These are phyloP conservation scores for Caradrina clavipalpis DNA, from an alignment of 2,888 invertebrate genomes.

Conservation along the genomic window DNA sequence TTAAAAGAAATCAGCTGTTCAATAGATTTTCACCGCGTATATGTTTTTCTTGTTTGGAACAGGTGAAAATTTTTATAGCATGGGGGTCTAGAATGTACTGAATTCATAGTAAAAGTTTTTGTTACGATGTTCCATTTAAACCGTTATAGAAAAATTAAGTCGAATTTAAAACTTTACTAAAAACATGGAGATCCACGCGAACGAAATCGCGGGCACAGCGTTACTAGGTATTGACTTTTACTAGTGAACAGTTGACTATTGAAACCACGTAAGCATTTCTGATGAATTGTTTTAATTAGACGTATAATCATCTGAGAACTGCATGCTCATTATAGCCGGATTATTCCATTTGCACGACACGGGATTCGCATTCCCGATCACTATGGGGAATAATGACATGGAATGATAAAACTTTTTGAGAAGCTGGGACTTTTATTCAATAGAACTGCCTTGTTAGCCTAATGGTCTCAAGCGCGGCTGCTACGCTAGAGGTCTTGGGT, in stretches of 20 bases:
- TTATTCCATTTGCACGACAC: conserved; percentile 72
- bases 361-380: conserved; percentile 67
- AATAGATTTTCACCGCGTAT: no score
- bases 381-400: conserved; percentile 49
- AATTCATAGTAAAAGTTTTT: no score
- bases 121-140: no score
- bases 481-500: no score
- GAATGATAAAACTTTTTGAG: conserved; percentile 42
- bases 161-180: no score
- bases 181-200: background rate
- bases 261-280: conserved; percentile 33
- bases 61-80: no score
- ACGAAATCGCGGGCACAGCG: background rate
- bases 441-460: no score
- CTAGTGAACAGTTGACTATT: background rate
- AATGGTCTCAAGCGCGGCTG: no score
- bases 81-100: no score
- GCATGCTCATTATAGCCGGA: conserved; percentile 66
- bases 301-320: conserved; percentile 56
- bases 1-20: no score
- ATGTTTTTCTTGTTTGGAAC: no score
- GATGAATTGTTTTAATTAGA: conserved; percentile 39
- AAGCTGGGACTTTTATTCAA: background rate
- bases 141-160: no score
- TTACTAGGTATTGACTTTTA: background rate